A percentile compares a stretch with the other conserved stretches of the same genome.
phyloP scores from a whole-genome alignment of 2,113 vertebrate genomes.

The Sinocyclocheilus anophthalmus region DNA sequence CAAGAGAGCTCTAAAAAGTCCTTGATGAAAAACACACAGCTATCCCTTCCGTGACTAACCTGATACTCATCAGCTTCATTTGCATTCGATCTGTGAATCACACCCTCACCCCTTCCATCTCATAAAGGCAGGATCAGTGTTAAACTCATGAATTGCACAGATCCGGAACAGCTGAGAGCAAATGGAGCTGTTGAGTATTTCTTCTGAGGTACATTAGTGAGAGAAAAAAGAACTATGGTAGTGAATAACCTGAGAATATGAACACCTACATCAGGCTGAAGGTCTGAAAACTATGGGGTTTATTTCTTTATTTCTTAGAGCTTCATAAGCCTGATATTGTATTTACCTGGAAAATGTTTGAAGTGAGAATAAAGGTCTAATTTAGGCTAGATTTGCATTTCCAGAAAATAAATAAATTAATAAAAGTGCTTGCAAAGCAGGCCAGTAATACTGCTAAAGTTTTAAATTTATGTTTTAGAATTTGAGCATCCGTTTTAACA shows the following conservation, averaged over 20 bases:
- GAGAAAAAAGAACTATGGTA: not conserved
- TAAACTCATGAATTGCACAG: not conserved
- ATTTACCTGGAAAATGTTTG: not conserved
- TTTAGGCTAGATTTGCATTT: slow-evolving; percentile 3
- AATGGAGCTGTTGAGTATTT: slow-evolving; percentile 10
- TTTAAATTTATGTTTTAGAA: not conserved
- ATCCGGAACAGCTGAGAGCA: not conserved
- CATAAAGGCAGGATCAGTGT: slow-evolving; percentile 25
- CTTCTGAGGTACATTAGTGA: slow-evolving; percentile 28
- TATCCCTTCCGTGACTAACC: slow-evolving; percentile 26
- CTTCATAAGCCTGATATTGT: slow-evolving; percentile 13
- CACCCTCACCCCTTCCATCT: slow-evolving; percentile 25
- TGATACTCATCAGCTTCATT: slow-evolving; percentile 19
- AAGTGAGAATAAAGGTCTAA: not conserved
- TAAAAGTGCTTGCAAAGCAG: not conserved
- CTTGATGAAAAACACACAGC: slow-evolving; percentile 14
- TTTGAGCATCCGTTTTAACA: not conserved
- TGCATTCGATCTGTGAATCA: slow-evolving; percentile 29
- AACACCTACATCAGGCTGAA: too few species aligned
- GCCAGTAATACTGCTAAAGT: not conserved
- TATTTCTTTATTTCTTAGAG: slow-evolving; percentile 28
- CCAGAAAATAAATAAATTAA: not conserved
- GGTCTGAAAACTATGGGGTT: not conserved
- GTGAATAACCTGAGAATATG: too few species aligned
- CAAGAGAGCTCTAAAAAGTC: slow-evolving; percentile 7